phyloP scores from a whole-genome alignment of 2,797 vertebrate genomes.

The Enteromius trimaculatus region DNA sequence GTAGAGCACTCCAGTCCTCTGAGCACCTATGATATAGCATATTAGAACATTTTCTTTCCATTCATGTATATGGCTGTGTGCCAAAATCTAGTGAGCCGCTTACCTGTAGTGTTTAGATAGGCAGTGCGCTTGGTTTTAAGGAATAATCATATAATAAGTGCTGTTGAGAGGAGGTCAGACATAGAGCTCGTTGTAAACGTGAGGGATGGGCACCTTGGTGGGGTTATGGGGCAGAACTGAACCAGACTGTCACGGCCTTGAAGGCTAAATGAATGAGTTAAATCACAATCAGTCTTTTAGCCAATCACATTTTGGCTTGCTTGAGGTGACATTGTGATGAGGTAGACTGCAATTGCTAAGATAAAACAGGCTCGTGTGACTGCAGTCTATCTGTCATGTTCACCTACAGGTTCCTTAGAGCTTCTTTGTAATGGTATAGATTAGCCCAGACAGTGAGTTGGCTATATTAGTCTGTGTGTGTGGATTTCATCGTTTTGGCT shows the following conservation, averaged over 20 bases:
- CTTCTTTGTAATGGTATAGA: not conserved
- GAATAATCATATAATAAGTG: conserved; percentile 15
- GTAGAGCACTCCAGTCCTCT: not conserved
- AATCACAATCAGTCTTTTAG: conserved; percentile 30
- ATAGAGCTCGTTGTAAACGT: conserved; percentile 18
- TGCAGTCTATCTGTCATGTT: conserved; percentile 3
- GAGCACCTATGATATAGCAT: not conserved
- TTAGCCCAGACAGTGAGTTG: not conserved
- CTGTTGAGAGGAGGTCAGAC: conserved; percentile 15
- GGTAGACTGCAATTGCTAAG: not conserved
- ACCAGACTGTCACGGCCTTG: conserved; percentile 26
- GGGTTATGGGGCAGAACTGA: conserved; percentile 24
- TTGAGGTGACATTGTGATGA: conserved; percentile 27
- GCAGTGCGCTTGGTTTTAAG: not conserved
- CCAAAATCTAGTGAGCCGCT: not conserved
- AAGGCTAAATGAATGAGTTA: conserved; percentile 42
- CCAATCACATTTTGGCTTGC: conserved; percentile 21
- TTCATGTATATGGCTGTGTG: not conserved
- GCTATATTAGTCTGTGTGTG: not conserved
- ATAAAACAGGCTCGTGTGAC: conserved; percentile 2
- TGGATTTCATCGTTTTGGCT: not conserved
- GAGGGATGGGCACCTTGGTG: conserved; percentile 35
- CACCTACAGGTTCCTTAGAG: not conserved
- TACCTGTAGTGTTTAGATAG: not conserved
- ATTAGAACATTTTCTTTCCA: not conserved